phyloP scores from a whole-genome alignment of 2,888 invertebrate species.

The Alviniconcha strummeri region DNA sequence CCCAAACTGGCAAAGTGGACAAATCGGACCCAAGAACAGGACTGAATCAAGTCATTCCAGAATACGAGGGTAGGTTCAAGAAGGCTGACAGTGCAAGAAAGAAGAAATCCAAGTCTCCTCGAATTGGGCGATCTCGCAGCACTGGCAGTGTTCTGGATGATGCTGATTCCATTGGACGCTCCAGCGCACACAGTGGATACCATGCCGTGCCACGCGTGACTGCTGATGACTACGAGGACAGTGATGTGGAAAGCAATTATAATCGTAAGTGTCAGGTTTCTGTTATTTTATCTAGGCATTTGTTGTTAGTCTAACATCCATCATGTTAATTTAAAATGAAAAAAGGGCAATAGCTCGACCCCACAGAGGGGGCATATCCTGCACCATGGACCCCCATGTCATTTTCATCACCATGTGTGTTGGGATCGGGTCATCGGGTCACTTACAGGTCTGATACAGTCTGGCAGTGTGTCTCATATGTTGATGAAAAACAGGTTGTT shows the following conservation, averaged over 20 bases:
- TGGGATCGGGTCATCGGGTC: no score
- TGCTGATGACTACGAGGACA: constrained; percentile 41
- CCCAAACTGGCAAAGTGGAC: background rate
- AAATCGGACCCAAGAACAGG: constrained; percentile 38
- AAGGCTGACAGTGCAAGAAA: constrained; percentile 41
- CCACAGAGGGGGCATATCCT: no score
- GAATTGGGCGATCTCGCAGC: constrained; percentile 43
- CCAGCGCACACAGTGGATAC: constrained; percentile 34
- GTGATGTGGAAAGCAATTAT: constrained; percentile 43
- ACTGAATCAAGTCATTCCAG: background rate
- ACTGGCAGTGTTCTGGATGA: constrained; percentile 44
- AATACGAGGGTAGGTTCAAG: constrained; percentile 41
- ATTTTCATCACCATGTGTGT: no score
- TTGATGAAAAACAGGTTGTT: no score
- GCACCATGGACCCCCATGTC: no score
- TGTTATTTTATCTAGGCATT: no score
- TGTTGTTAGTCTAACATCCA: no score
- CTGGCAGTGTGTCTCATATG: no score
- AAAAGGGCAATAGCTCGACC: no score
- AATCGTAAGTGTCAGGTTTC: constrained; percentile 38
- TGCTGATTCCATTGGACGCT: constrained; percentile 34
- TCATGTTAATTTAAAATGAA: no score
- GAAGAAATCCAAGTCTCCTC: constrained; percentile 40
- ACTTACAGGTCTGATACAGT: no score
- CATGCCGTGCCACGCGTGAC: constrained; percentile 37